Evolutionary conservation across 2,888 invertebrate species (phyloP).

Genomic region (Xestia c-nigrum): DNA sequence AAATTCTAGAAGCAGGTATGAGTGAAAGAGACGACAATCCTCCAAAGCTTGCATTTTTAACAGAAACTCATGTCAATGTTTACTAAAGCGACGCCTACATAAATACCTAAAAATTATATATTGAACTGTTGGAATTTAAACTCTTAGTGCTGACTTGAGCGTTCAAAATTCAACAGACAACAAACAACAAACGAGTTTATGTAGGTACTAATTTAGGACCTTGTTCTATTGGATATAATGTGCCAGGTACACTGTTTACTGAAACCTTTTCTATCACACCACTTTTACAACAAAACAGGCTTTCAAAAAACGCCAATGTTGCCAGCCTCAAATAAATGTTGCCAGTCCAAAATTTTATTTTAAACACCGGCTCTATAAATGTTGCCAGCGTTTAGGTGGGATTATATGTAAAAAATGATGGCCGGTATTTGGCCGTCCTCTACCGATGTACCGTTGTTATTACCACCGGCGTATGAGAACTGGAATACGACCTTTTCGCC

Average conservation of each 20-base stretch:
- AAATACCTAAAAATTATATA: not conserved
- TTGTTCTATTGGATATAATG: not conserved
- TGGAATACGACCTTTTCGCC: slow-evolving; percentile 95
- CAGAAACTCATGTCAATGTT: not conserved
- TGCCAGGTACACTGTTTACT: not conserved
- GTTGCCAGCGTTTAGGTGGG: slow-evolving; percentile 58
- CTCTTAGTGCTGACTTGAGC: not conserved
- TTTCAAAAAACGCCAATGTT: slow-evolving; percentile 21
- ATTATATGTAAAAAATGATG: slow-evolving; percentile 94
- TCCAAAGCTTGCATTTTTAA: not conserved
- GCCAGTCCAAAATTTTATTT: slow-evolving; percentile 51
- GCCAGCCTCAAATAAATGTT: slow-evolving; percentile 58
- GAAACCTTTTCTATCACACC: slow-evolving; percentile 18
- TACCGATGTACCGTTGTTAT: slow-evolving; percentile 96
- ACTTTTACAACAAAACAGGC: slow-evolving; percentile 7
- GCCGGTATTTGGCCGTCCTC: slow-evolving; percentile 97
- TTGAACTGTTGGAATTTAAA: not conserved
- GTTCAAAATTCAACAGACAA: not conserved
- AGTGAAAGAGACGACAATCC: not conserved
- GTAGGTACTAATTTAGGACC: not conserved
- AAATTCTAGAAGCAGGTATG: not conserved
- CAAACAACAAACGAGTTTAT: not conserved
- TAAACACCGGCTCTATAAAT: slow-evolving; percentile 58
- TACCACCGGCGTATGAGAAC: slow-evolving; percentile 96
- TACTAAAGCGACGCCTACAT: not conserved